These are phyloP conservation scores for Heliconius eleuchia DNA, from an alignment of 1,140 invertebrate genomes.

Conservation along the genomic window DNA sequence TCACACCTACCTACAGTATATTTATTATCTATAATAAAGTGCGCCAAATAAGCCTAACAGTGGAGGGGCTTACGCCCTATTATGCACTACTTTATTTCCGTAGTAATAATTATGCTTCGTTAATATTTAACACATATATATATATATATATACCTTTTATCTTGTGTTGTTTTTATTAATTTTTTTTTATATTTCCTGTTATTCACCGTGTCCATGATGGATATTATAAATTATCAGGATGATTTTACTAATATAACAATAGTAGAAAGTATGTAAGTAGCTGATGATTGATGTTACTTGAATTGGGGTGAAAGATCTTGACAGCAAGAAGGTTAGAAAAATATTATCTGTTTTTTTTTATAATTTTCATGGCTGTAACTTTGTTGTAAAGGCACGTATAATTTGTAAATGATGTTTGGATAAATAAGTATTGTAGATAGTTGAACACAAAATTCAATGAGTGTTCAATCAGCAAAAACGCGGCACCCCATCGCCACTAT, in stretches of 20 bases:
- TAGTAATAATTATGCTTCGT: conserved; percentile 16
- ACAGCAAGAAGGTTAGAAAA: too few species aligned
- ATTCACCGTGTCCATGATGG: not conserved
- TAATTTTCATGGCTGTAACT: not conserved
- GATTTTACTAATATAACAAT: not conserved
- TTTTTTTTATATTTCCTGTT: not conserved
- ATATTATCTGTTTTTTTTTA: too few species aligned
- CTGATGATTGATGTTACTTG: not conserved
- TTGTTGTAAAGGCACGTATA: not conserved
- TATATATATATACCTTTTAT: not conserved
- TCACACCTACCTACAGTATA: conserved; percentile 32
- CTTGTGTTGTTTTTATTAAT: not conserved
- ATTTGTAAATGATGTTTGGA: not conserved
- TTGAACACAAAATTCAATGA: conserved; percentile 31
- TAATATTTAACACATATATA: not conserved
- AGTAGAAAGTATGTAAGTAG: not conserved
- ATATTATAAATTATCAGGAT: not conserved
- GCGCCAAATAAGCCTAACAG: conserved; percentile 40
- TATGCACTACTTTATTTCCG: conserved; percentile 25
- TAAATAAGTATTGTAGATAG: conserved; percentile 4
- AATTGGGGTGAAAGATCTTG: not conserved
- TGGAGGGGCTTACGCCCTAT: conserved; percentile 39
- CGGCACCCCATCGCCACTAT: conserved; percentile 49
- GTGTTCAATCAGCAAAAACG: conserved; percentile 57
- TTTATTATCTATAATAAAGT: conserved; percentile 51